Percentiles rank a stretch among this genome's conserved stretches.
Conservation (phyloP, 2,797 vertebrate genomes). For the Esox lucius region DNA sequence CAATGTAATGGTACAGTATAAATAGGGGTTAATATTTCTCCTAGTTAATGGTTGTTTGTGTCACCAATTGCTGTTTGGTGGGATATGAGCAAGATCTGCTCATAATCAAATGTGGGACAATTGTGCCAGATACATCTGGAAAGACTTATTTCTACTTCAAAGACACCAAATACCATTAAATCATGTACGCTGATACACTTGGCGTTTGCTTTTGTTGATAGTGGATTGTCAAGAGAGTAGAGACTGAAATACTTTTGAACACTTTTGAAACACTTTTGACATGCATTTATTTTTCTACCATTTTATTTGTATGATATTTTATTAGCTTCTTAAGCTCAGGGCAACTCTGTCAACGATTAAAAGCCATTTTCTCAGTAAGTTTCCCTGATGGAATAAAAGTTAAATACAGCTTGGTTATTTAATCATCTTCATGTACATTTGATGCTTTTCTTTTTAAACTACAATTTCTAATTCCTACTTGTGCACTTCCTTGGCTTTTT, state of each 20-base stretch:
- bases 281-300: no score
- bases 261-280: no score
- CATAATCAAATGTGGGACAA: not conserved
- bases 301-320: no score
- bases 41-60: not conserved
- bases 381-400: no score
- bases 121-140: not conserved
- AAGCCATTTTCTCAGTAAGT: no score
- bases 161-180: not conserved
- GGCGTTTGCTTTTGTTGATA: not conserved
- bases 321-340: no score
- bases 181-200: not conserved
- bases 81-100: not conserved
- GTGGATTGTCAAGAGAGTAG: not conserved
- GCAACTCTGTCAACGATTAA: no score
- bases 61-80: not conserved
- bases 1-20: not conserved
- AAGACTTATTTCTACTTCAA: not conserved
- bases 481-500: constrained; percentile 28
- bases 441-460: not conserved
- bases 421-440: not conserved
- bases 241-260: not conserved
- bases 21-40: not conserved
- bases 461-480: constrained; percentile 17
- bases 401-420: not conserved